Percentiles rank a stretch among this genome's conserved stretches.
Conservation (phyloP, 30 jellyfish, hydroid and myxozoan genomes). For the Nemopilema nomurai region DNA sequence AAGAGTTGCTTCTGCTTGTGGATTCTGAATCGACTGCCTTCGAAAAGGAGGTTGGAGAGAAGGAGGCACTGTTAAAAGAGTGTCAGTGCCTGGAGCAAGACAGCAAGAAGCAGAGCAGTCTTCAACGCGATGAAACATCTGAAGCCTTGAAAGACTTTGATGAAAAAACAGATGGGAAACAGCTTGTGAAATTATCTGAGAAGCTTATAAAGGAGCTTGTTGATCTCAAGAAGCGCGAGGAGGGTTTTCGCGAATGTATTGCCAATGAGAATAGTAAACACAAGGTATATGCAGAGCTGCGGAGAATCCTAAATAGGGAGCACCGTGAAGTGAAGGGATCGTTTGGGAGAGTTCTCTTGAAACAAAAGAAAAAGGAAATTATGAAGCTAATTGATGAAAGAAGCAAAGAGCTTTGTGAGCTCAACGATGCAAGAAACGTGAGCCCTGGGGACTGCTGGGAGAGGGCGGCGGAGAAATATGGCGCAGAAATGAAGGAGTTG, state of each 20-base stretch:
- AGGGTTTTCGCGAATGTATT: neutral
- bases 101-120: neutral
- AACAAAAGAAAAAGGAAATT: conserved; percentile 17
- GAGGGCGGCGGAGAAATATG: conserved; percentile 40
- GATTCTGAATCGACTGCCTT: neutral
- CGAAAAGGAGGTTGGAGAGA: conserved; percentile 35
- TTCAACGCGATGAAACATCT: neutral
- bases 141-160: neutral
- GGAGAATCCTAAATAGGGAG: conserved; percentile 4
- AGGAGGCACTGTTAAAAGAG: conserved; percentile 41
- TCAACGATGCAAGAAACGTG: conserved; percentile 7
- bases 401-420: neutral
- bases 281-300: conserved; percentile 9
- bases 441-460: conserved; percentile 32
- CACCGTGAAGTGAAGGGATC: neutral
- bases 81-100: conserved; percentile 31
- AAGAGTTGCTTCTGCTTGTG: conserved; percentile 10
- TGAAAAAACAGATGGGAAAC: conserved; percentile 18
- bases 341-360: conserved; percentile 35
- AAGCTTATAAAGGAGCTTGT: conserved; percentile 31
- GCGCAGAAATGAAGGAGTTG: conserved; percentile 34
- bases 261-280: conserved; percentile 9
- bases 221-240: neutral
- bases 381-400: neutral
- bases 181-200: conserved; percentile 38